Conservation (phyloP, 2,113 vertebrate genomes). For the Leptosomus discolor region DNA sequence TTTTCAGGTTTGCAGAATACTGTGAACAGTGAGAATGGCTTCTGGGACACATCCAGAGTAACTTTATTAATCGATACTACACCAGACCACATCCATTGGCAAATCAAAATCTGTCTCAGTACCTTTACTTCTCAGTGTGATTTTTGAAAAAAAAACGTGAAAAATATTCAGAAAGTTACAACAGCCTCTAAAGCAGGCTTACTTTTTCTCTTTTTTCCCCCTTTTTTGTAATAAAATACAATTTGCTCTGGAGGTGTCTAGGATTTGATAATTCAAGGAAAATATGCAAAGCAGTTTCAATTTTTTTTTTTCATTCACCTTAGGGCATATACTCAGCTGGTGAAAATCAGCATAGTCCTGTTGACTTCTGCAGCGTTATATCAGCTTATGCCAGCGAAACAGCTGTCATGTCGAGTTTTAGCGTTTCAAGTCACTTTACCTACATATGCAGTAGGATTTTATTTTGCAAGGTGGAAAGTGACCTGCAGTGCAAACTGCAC, state of each 20-base stretch:
- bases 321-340: not conserved
- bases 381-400: not conserved
- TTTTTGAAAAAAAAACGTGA: not conserved
- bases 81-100: not conserved
- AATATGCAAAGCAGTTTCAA: not conserved
- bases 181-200: not conserved
- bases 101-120: not conserved
- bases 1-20: conserved; percentile 49
- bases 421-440: conserved; percentile 45
- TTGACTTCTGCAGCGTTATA: not conserved
- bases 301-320: not conserved
- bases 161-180: not conserved
- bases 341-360: conserved; percentile 16
- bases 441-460: conserved; percentile 40
- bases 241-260: conserved; percentile 46
- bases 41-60: conserved; percentile 24
- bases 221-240: not conserved
- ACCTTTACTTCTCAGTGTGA: not conserved
- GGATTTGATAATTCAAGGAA: not conserved
- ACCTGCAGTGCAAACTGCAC: conserved; percentile 45
- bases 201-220: not conserved
- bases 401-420: not conserved
- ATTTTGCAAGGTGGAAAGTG: conserved; percentile 44
- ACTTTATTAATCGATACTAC: not conserved
- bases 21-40: not conserved